These are phyloP conservation scores for Lasioglossum leucozonium DNA, from an alignment of 2,888 invertebrate species.

Conservation along the genomic window DNA sequence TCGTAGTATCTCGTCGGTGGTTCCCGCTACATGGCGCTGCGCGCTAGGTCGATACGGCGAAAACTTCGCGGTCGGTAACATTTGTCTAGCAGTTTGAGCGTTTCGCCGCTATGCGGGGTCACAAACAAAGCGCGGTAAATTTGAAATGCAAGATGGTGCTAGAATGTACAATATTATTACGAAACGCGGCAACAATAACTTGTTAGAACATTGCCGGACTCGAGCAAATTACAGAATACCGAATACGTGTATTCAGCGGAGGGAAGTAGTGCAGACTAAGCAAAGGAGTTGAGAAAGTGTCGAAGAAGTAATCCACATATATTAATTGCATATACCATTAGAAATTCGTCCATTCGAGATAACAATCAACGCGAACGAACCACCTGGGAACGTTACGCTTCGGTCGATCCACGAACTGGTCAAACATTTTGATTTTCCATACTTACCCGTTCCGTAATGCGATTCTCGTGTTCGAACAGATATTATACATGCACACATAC, in stretches of 20 bases:
- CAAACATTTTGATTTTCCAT: neutral
- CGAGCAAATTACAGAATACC: neutral
- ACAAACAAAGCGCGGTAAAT: neutral
- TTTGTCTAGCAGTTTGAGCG: neutral
- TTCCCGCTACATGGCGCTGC: too few relatives aligned
- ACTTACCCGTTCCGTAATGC: neutral
- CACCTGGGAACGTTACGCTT: neutral
- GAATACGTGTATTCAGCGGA: neutral
- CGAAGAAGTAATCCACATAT: too few relatives aligned
- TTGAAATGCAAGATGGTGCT: neutral
- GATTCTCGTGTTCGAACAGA: constrained; percentile 1
- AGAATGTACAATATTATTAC: neutral
- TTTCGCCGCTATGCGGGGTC: neutral
- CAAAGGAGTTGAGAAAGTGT: neutral
- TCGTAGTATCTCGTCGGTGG: too few relatives aligned
- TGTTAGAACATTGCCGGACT: neutral
- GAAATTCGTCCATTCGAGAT: neutral
- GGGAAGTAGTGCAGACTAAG: neutral
- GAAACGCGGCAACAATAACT: neutral
- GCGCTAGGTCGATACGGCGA: too few relatives aligned
- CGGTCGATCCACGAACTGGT: neutral
- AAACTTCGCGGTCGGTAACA: neutral
- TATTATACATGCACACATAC: neutral
- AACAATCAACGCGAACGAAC: neutral
- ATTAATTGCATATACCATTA: neutral